Conservation (phyloP, 1,140 invertebrate species). For the Lanistes nyassanus region DNA sequence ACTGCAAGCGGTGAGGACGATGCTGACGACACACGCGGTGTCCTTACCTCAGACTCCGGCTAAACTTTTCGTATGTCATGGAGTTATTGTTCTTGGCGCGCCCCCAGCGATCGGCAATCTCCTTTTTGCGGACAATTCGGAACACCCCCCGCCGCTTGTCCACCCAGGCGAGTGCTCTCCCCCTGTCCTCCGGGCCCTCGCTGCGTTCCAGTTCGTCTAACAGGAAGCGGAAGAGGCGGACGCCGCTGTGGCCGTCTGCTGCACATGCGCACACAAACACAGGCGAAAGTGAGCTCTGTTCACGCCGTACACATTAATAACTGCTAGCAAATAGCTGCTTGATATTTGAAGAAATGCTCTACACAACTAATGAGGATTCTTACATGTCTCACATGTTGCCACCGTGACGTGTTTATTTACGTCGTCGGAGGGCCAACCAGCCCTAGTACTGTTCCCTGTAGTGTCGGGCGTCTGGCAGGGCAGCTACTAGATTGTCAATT, state of each 20-base stretch:
- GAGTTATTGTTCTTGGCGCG: slow-evolving; percentile 15
- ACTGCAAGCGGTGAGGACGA: too few relatives aligned
- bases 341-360: too few relatives aligned
- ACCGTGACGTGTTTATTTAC: too few relatives aligned
- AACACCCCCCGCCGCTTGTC: slow-evolving; percentile 1
- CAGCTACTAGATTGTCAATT: too few relatives aligned
- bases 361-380: too few relatives aligned
- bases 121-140: slow-evolving; percentile 1
- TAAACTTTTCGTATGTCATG: slow-evolving; percentile 16
- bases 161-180: slow-evolving; percentile 2
- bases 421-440: too few relatives aligned
- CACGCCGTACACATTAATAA: too few relatives aligned
- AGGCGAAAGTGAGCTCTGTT: not conserved
- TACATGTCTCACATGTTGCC: too few relatives aligned
- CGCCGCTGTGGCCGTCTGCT: not conserved
- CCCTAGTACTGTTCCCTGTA: too few relatives aligned
- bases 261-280: slow-evolving; percentile 1
- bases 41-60: slow-evolving; percentile 12
- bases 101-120: slow-evolving; percentile 9
- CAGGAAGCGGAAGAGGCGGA: slow-evolving; percentile 6
- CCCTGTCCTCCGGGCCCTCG: not conserved
- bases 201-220: not conserved
- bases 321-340: too few relatives aligned
- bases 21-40: too few relatives aligned
- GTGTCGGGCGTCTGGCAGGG: too few relatives aligned